These are phyloP conservation scores for Falco columbarius DNA, from an alignment of 2,797 vertebrate species.

Conservation along the genomic window DNA sequence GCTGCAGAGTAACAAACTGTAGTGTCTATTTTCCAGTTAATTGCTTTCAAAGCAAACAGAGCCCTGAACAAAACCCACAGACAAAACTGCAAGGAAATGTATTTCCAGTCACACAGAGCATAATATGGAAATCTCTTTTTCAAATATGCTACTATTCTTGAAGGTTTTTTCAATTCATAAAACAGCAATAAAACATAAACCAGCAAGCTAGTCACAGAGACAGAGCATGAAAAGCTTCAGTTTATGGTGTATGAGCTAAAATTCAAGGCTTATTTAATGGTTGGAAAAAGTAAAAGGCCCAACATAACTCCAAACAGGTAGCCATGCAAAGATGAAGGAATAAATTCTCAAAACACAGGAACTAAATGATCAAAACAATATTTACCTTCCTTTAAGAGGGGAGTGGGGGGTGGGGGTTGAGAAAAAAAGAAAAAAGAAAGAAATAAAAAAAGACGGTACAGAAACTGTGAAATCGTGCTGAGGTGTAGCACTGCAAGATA, in stretches of 20 bases:
- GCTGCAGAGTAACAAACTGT: background rate
- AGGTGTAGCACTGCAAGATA: background rate
- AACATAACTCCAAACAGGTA: background rate
- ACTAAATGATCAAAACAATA: background rate
- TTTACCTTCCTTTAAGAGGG: background rate
- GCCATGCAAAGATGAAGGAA: background rate
- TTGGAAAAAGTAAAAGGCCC: background rate
- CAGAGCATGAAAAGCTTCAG: background rate
- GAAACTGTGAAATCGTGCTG: background rate
- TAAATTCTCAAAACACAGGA: rapidly evolving
- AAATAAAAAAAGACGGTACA: background rate
- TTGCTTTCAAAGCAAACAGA: background rate
- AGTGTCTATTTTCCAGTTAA: background rate
- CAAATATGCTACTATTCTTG: background rate
- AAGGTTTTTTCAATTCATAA: background rate
- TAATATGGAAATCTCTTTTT: background rate
- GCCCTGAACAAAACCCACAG: background rate
- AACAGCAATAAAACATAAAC: background rate
- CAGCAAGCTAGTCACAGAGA: background rate
- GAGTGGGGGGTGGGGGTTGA: rapidly evolving
- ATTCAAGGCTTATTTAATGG: background rate
- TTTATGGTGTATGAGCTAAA: background rate
- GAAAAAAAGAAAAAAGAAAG: too few relatives aligned
- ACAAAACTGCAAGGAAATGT: background rate
- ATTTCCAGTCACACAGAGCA: background rate